Evolutionary conservation across 2,113 vertebrate species (phyloP), one percentile per base, ranked within the genome.

Genomic region (Erythrolamprus reginae): DNA sequence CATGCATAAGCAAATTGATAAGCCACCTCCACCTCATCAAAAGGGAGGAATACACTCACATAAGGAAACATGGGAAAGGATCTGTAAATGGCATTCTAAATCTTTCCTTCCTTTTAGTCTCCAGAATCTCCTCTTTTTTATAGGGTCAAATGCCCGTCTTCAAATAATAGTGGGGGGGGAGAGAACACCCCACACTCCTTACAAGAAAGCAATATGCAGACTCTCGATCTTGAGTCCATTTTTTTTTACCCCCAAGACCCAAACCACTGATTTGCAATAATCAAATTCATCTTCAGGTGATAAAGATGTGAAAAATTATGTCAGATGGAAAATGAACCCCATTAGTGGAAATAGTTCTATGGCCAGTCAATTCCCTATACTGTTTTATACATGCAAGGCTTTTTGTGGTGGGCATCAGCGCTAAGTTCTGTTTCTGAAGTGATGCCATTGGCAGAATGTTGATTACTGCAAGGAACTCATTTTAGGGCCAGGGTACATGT

Each of bases 161-260:
- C 61, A 7, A 55, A 89, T 52, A 48, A 47, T 45, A 45, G n/a
- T n/a, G n/a, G n/a, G n/a, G n/a, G n/a, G n/a, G n/a, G n/a, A n/a
- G n/a, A n/a, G n/a, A n/a, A n/a, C n/a, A n/a, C n/a, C n/a, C n/a
- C n/a, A n/a, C n/a, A 45, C 2, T 45, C 61, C 45, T 51, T 90
- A 48, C 10, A 10, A 86, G 1, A 82, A 89, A 82, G 42, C 85
- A 87, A 28, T 1, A 28, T 77, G 10, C 9, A 4, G 45, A 91
- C 42, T 19, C 0, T 0, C 86, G 83, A 50, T 1, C 42, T 42
- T 55, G 56, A 26, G 86, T 19, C 61, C 91, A 53, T 9, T 9
- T 1, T 5, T 10, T 10, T 1, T 5, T 1, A 45, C 45, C 45
- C 45, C 0, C 56, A n/a, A n/a, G n/a, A n/a, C 0, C 4, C 4